Conservation (phyloP, 2,888 invertebrate species). For the Morpho achilles region DNA sequence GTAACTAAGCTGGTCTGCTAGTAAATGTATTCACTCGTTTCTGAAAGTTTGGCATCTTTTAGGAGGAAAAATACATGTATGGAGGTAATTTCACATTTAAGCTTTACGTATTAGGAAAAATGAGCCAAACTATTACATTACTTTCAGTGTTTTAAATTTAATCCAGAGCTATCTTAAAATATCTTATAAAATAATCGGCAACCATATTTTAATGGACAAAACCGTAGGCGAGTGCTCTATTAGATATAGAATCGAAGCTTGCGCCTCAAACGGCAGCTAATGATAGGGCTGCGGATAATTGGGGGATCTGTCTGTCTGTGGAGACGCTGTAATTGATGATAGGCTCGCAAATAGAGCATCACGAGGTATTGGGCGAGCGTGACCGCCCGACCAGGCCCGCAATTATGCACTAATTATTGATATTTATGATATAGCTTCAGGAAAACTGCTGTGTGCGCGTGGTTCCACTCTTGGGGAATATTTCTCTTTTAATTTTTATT, state of each 20-base stretch:
- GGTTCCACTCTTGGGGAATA: not conserved
- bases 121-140: too few relatives aligned
- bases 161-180: too few relatives aligned
- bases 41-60: too few relatives aligned
- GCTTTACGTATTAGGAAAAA: too few relatives aligned
- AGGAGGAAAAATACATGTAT: too few relatives aligned
- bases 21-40: too few relatives aligned
- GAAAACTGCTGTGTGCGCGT: not conserved
- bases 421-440: not conserved
- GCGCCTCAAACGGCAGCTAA: constrained; percentile 9
- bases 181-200: too few relatives aligned
- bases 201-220: not conserved
- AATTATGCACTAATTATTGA: not conserved
- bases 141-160: too few relatives aligned
- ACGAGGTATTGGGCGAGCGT: constrained; percentile 5
- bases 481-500: too few relatives aligned
- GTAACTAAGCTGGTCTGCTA: too few relatives aligned
- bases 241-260: constrained; percentile 3
- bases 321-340: constrained; percentile 4
- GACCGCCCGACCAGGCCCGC: not conserved
- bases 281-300: constrained; percentile 3
- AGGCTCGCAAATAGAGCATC: not conserved
- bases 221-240: not conserved
- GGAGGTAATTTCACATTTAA: too few relatives aligned
- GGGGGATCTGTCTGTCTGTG: constrained; percentile 2